Evolutionary conservation across 2,888 invertebrate species (phyloP).

Genomic region (Seira ritae): DNA sequence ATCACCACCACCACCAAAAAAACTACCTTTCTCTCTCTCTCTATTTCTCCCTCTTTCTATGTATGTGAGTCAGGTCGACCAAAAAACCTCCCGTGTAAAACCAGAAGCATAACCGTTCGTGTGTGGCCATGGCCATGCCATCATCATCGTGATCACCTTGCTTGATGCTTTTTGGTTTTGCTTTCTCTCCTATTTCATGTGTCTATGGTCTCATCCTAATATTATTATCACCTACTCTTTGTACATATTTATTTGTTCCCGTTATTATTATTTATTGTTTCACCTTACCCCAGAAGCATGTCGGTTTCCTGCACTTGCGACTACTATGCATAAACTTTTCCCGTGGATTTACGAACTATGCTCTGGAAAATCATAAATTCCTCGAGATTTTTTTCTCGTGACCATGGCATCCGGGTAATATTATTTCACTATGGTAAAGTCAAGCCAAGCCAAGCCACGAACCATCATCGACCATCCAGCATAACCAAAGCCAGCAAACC

Average conservation of each 20-base stretch:
- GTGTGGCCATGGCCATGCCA: slow-evolving; percentile 52
- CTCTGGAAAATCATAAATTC: background rate
- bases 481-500: slow-evolving; percentile 56
- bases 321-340: no score
- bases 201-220: no score
- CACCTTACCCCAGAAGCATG: background rate
- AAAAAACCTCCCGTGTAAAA: slow-evolving; percentile 63
- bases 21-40: slow-evolving; percentile 44
- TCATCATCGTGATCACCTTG: slow-evolving; percentile 36
- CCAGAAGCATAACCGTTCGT: slow-evolving; percentile 62
- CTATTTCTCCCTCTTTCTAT: background rate
- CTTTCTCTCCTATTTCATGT: no score
- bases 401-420: no score
- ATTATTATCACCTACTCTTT: no score
- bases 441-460: background rate
- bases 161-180: no score
- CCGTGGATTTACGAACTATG: background rate
- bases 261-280: no score
- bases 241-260: no score
- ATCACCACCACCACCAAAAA: slow-evolving; percentile 47
- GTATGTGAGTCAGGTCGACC: slow-evolving; percentile 50
- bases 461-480: background rate
- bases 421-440: no score
- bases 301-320: no score
- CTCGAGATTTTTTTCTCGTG: no score